phyloP scores from a whole-genome alignment of 1,140 invertebrate genomes.

The Cyphomyrmex costatus region DNA sequence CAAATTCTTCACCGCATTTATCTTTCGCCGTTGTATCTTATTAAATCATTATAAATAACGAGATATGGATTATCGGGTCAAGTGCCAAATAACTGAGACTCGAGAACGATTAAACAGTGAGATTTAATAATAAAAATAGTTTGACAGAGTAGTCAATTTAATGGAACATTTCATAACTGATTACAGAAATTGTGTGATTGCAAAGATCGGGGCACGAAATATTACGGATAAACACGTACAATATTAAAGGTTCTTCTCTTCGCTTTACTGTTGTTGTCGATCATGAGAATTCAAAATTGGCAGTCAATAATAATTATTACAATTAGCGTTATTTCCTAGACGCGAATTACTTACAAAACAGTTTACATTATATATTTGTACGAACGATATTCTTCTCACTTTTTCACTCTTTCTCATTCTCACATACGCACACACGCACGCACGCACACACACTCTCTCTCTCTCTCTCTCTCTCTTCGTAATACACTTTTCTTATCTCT shows the following conservation, averaged over 20 bases:
- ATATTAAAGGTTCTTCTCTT: constrained; percentile 66
- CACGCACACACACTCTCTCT: too few relatives aligned
- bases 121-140: constrained; percentile 87
- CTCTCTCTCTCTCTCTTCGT: constrained; percentile 14
- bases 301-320: constrained; percentile 71
- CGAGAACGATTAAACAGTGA: constrained; percentile 85
- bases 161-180: constrained; percentile 79
- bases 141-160: constrained; percentile 82
- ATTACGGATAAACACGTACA: constrained; percentile 71
- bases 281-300: constrained; percentile 70
- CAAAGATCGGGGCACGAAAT: constrained; percentile 67
- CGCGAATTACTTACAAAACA: constrained; percentile 77
- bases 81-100: constrained; percentile 49
- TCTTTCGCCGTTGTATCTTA: neutral
- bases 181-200: constrained; percentile 69
- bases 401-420: neutral
- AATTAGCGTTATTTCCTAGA: constrained; percentile 63
- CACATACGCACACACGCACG: neutral
- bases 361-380: constrained; percentile 77
- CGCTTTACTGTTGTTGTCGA: constrained; percentile 57
- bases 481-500: constrained; percentile 42
- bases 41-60: neutral
- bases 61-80: neutral
- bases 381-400: constrained; percentile 66
- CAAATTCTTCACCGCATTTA: neutral